Base-by-base conservation (phyloP, 2,113 vertebrate genomes). In the Gopherus evgoodei region DNA sequence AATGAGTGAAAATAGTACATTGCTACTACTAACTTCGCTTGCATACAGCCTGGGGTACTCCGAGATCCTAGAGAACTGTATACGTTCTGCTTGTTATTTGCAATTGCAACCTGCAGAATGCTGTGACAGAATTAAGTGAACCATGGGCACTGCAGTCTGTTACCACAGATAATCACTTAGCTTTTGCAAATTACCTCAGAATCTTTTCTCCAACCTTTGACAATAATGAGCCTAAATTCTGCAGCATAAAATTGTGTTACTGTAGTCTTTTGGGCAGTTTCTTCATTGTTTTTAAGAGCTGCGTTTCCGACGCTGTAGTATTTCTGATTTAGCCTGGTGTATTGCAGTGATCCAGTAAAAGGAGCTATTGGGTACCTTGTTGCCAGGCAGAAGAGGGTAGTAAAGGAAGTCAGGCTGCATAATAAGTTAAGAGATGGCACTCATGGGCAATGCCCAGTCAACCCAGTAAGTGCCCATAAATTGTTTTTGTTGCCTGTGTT, bases 121-220 rank as follows among this genome's bases (percentile, higher is more conserved):
- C 87, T 87, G 93, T 93, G 96, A 93, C 95, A 97, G 95, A 83
- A 92, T 47, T 89, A 38, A 84, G n/a, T 97, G 96, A 97, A 92
- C 96, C 96, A 95, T 86, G 57, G 89, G 78, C 94, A 90, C 89
- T 95, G 92, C 96, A 96, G 91, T 96, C 95, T 95, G 94, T 92
- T 94, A 87, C 93, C 94, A 83, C 90, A 95, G 93, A 94, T 94
- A 94, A 95, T 95, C 42, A 27, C 42, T 27, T 47, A 27, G 42
- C 42, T 78, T 62, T 78, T 96, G 95, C 86, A 95, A 94, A 93
- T 96, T 94, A 96, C 95, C 96, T 96, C 96, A 94, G 85, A 87
- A 95, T 95, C 94, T 91, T 91, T 97, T 90, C 96, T 94, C 87
- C 94, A 95, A 94, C 94, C 95, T 96, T 95, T 92, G 27, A 85